Base-by-base conservation (phyloP, 92 coral and sea anemone genomes). In the Epizoanthus fatuus region DNA sequence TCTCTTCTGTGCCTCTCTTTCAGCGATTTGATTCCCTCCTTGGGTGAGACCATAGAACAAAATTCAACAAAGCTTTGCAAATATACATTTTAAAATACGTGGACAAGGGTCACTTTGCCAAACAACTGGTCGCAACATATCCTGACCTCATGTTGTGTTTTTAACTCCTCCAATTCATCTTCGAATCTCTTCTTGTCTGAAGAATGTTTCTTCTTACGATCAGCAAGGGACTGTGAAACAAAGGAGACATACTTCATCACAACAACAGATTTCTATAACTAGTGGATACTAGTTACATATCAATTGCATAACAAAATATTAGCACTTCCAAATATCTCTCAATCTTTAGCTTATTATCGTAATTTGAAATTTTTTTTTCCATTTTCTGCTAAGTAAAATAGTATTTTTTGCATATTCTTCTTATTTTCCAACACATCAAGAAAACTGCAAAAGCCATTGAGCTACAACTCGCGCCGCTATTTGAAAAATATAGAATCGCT, bases 1-100 rank as follows among this genome's bases (percentile, higher is more conserved):
- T 96, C 98, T 75, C 95, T 93, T 52, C 95, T 93, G 74, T 96
- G 96, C 53, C 94, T 94, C n/a, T 96, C 99, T 69, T 96, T 96
- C 13, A 96, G 86, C 32, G 86, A 57, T 59, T 78, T 90, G 37
- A 95, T 82, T 81, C 94, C 98, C 60, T 96, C 99, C 99, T 96
- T 82, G 3, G 56, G 67, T 16, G 15, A 40, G 35, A 37, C 14
- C 14, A 20, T 4, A 58, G 45, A 10, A 64, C 69, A 64, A 64
- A 58, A 6, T 35, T 22, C 2, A 59, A 74, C 13, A 12, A 13
- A 62, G 16, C 4, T 22, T 15, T 37, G 20, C 15, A 74, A 35
- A 15, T 3, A 40, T 12, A 47, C 4, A 4, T 45, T 4, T 52
- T 13, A 69, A 42, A 5, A 13, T 38, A 44, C 13, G 4, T 69